Base-by-base conservation (phyloP, 2,888 invertebrate species). In the Leptarthrus brevirostris region DNA sequence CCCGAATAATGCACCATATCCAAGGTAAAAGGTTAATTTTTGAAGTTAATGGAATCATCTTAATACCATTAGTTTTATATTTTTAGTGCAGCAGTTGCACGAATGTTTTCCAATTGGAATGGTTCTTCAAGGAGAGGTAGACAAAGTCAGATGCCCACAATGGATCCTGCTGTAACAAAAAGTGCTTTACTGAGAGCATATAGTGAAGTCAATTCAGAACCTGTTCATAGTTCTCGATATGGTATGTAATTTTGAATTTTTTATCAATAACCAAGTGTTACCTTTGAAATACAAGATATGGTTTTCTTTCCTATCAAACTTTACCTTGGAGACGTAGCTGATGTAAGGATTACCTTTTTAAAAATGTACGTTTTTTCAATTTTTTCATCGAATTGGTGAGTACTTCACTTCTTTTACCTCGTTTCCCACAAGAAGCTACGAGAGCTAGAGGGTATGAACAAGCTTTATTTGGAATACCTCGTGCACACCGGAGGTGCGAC, bases 1-100 rank as follows among this genome's bases (percentile, higher is more conserved):
- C 18, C 95, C 95, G 4, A 93, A 93, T 80, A 92, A 94, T 79
- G 85, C 89, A 79, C 92, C 93, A 71, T 96, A 95, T 87, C 95
- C 95, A 76, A 90, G 90, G 95, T 95, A 87, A 87, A 87, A 16
- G 40, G 16, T 14, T n/a, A 6, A 3, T 34, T 36, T 18, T 26
- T 20, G 14, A n/a, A n/a, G n/a, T n/a, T n/a, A n/a, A n/a, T 30
- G 14, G 5, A 16, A 12, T 44, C 44, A 44, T 44, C 8, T 52
- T n/a, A 34, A 52, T 34, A 52, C 44, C 22, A 20, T 64, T 30
- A 54, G 40, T 49, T 52, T 75, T 78, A 77, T 78, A 76, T 80
- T 78, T 79, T 79, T 86, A 95, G 94, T 80, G 90, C 91, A 80
- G 89, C 92, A 80, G 91, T 95, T 77, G 90, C 91, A 80, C 88